Evolutionary conservation across 2,888 invertebrate genomes (phyloP).

Genomic region (Xestia sexstrigata): DNA sequence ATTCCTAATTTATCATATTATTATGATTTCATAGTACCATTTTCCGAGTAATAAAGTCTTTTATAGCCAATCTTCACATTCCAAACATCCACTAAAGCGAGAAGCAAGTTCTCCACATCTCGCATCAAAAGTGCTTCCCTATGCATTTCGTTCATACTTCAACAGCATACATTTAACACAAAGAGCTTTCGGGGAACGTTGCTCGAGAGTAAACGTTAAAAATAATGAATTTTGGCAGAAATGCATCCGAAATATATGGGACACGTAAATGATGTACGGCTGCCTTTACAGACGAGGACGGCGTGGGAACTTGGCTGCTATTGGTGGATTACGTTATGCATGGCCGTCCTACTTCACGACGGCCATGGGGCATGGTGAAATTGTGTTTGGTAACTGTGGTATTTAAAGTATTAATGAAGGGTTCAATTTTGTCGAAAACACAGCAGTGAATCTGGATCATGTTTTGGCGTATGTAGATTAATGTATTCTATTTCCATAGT

Average conservation of each 20-base stretch:
- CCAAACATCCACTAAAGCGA: neutral
- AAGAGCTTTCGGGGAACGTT: slow-evolving; percentile 49
- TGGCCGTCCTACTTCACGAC: slow-evolving; percentile 42
- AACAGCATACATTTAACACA: slow-evolving; percentile 53
- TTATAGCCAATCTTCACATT: slow-evolving; percentile 24
- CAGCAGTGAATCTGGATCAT: neutral
- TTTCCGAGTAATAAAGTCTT: slow-evolving; percentile 9
- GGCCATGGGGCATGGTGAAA: slow-evolving; percentile 14
- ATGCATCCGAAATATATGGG: slow-evolving; percentile 67
- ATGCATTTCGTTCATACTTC: slow-evolving; percentile 62
- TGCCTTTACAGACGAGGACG: slow-evolving; percentile 44
- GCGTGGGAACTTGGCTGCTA: slow-evolving; percentile 54
- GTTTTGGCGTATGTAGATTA: neutral
- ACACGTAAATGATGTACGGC: slow-evolving; percentile 58
- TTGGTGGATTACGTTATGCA: slow-evolving; percentile 56
- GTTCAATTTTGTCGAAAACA: neutral
- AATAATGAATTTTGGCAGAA: slow-evolving; percentile 66
- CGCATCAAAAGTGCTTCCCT: slow-evolving; percentile 41
- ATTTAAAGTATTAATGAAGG: neutral
- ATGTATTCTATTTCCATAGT: neutral
- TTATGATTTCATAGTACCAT: neutral
- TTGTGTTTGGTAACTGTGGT: slow-evolving; percentile 8
- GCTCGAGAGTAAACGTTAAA: slow-evolving; percentile 57
- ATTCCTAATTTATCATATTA: neutral
- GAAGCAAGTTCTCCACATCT: slow-evolving; percentile 31